Evolutionary conservation across 2,797 vertebrate species (phyloP).

Genomic region (Lutjanus campechanus): DNA sequence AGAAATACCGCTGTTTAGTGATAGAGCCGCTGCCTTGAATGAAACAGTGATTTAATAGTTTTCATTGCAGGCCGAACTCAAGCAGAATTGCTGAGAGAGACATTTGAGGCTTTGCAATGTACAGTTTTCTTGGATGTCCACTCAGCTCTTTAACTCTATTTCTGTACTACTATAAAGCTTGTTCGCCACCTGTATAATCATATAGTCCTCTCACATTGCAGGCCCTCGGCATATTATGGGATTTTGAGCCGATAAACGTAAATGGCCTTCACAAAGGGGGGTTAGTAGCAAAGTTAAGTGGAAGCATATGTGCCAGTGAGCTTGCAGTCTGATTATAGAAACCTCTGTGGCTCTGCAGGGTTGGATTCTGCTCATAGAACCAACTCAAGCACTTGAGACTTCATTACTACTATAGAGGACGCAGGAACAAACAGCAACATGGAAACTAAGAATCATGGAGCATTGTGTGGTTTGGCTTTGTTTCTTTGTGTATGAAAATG

Average conservation of each 20-base stretch:
- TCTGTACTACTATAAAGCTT: constrained; percentile 34
- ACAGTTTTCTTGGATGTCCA: constrained; percentile 42
- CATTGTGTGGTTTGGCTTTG: constrained; percentile 47
- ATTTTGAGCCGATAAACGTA: constrained; percentile 66
- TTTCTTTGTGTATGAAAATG: constrained; percentile 52
- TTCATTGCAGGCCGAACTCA: constrained; percentile 22
- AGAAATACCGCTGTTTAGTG: constrained; percentile 31
- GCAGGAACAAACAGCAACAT: constrained; percentile 52
- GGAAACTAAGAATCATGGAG: constrained; percentile 67
- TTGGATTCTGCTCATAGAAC: constrained; percentile 43
- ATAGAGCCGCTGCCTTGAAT: constrained; percentile 34
- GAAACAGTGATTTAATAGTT: constrained; percentile 43
- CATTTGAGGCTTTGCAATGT: constrained; percentile 16
- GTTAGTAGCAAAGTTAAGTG: constrained; percentile 66
- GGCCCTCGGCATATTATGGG: constrained; percentile 28
- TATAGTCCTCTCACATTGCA: constrained; percentile 45
- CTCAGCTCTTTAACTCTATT: constrained; percentile 27
- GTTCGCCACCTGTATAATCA: constrained; percentile 70
- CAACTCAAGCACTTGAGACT: constrained; percentile 30
- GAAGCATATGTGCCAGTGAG: constrained; percentile 73
- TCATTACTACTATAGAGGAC: constrained; percentile 19
- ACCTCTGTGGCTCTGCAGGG: constrained; percentile 58
- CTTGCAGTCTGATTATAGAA: constrained; percentile 54
- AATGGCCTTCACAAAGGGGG: constrained; percentile 45
- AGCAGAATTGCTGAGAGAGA: constrained; percentile 49